Base-by-base conservation (phyloP, 2,113 vertebrate genomes). In the Plectropomus leopardus region DNA sequence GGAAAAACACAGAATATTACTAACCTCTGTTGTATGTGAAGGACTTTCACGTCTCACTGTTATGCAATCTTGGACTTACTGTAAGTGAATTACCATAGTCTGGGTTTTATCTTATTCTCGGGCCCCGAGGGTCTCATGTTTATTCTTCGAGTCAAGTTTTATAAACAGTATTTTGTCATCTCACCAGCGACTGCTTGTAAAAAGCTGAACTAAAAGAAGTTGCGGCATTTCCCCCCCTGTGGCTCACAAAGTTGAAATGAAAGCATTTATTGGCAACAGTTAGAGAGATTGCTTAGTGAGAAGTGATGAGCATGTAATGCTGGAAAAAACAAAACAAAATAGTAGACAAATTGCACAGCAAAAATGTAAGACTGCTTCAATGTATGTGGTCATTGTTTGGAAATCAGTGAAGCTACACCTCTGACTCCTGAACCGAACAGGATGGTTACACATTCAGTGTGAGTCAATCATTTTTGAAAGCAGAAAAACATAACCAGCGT, bases 381-480 rank as follows among this genome's bases (percentile, higher is more conserved):
- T 47, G 14, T 28, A 21, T 6, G 10, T 8, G 11, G 14, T 44
- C 5, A 26, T 16, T 34, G 21, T 61, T 55, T 44, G 44, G 14
- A 36, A 32, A 60, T 11, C 51, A 30, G 10, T 14, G 36, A 30
- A 24, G 8, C 63, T 16, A 32, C 30, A 44, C 26, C 14, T 54
- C 28, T 23, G 36, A 55, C 9, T 53, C 81, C 72, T 67, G 26
- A 61, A 73, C 72, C 71, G 78, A 24, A 57, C 24, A 16, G 44
- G 19, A 34, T 24, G 17, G 71, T 79, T 73, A 51, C 24, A 70
- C n/a, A 66, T 60, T 80, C 19, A 72, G 72, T 16, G 10, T 21
- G 50, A 54, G 83, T 82, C 76, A 71, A 72, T 80, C n/a, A 72
- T 69, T 76, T 65, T 14, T 51, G 10, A 86, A 40, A 71, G 42